phyloP scores from a whole-genome alignment of 2,113 vertebrate species.

The Oriolus oriolus region DNA sequence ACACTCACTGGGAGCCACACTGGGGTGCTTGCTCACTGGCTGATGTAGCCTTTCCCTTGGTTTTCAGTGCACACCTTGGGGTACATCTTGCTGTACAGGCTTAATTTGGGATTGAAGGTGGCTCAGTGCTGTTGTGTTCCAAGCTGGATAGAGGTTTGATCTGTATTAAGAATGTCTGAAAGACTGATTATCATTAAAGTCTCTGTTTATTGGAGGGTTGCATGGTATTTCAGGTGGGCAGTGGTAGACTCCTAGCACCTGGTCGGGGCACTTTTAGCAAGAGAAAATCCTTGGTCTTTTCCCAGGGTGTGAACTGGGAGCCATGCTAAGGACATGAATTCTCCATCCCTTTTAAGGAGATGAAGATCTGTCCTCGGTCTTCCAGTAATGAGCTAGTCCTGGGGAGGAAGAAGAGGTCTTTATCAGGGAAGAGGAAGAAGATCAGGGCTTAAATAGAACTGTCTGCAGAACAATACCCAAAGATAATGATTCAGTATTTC shows the following conservation, averaged over 20 bases:
- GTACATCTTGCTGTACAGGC: neutral
- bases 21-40: neutral
- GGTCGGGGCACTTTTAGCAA: neutral
- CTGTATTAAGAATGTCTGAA: neutral
- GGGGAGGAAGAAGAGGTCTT: constrained; percentile 71
- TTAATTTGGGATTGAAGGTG: neutral
- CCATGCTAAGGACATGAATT: constrained; percentile 88
- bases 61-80: neutral
- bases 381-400: constrained; percentile 2
- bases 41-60: neutral
- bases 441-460: neutral
- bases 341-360: constrained; percentile 84
- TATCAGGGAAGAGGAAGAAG: constrained; percentile 24
- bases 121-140: neutral
- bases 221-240: neutral
- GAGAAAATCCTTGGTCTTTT: neutral
- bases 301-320: constrained; percentile 87
- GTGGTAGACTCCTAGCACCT: neutral
- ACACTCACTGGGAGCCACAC: neutral
- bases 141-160: neutral
- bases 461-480: neutral
- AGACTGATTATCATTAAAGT: neutral
- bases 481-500: neutral
- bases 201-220: neutral
- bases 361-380: constrained; percentile 81